Conservation (phyloP, 2,797 vertebrate species). For the Sebastes dallii region DNA sequence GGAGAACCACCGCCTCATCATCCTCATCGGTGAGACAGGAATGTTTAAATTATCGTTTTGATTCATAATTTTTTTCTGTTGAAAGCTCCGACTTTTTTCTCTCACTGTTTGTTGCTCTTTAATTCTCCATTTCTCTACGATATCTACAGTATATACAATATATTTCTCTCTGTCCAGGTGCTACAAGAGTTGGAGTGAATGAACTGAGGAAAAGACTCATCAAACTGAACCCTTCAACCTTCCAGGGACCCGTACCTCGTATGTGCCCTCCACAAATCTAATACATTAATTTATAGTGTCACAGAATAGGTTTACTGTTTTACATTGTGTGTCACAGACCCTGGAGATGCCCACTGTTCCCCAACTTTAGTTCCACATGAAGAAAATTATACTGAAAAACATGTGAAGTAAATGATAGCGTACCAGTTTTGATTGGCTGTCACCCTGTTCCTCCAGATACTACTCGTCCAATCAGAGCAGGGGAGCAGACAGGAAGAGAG, state of each 20-base stretch:
- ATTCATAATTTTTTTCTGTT: neutral
- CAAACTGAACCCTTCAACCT: constrained; percentile 83
- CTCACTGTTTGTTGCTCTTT: neutral
- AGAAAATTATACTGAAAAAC: neutral
- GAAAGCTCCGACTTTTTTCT: neutral
- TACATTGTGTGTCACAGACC: neutral
- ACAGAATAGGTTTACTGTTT: neutral
- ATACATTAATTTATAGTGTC: neutral
- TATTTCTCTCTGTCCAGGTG: constrained; percentile 65
- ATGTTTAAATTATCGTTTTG: neutral
- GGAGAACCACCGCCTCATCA: constrained; percentile 85
- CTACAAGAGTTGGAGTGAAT: constrained; percentile 91
- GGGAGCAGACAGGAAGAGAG: constrained; percentile 88
- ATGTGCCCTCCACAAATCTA: constrained; percentile 56
- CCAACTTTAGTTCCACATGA: neutral
- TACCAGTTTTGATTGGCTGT: constrained; percentile 13
- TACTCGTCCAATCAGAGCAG: constrained; percentile 87
- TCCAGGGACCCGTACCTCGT: constrained; percentile 90
- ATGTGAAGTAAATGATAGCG: neutral
- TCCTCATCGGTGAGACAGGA: constrained; percentile 84
- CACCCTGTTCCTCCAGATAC: constrained; percentile 81
- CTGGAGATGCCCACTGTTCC: no score
- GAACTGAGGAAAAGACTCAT: constrained; percentile 89
- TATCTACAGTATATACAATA: neutral
- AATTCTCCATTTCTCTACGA: neutral